phyloP scores from a whole-genome alignment of 2,797 vertebrate genomes.

The Martes flavigula region DNA sequence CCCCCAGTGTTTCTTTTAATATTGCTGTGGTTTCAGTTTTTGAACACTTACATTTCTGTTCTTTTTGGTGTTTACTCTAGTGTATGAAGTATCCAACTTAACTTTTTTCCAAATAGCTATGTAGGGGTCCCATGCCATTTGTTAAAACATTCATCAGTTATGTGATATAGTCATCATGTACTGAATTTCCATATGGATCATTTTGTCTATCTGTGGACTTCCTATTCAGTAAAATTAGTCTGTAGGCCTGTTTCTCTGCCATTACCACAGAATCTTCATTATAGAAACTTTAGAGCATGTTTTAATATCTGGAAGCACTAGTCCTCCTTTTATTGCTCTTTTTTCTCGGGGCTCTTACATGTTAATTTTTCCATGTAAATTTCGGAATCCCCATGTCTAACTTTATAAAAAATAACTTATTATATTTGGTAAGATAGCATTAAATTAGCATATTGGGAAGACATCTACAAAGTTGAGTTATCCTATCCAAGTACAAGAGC shows the following conservation, averaged over 20 bases:
- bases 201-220: not conserved
- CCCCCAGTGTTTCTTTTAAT: not conserved
- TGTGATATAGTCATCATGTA: not conserved
- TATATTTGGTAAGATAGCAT: not conserved
- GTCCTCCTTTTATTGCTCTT: not conserved
- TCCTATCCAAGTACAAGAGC: not conserved
- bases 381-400: not conserved
- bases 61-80: not conserved
- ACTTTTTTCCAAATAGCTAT: not conserved
- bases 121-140: not conserved
- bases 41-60: not conserved
- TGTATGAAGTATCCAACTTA: not conserved
- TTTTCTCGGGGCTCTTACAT: not conserved
- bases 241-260: not conserved
- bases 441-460: not conserved
- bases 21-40: not conserved
- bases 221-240: not conserved
- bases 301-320: not conserved
- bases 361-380: not conserved
- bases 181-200: not conserved
- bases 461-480: not conserved
- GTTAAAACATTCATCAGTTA: not conserved
- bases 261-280: not conserved
- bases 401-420: not conserved
- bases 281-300: not conserved